Base-by-base conservation (phyloP, 2,888 invertebrate species). In the Orchesella flavescens region DNA sequence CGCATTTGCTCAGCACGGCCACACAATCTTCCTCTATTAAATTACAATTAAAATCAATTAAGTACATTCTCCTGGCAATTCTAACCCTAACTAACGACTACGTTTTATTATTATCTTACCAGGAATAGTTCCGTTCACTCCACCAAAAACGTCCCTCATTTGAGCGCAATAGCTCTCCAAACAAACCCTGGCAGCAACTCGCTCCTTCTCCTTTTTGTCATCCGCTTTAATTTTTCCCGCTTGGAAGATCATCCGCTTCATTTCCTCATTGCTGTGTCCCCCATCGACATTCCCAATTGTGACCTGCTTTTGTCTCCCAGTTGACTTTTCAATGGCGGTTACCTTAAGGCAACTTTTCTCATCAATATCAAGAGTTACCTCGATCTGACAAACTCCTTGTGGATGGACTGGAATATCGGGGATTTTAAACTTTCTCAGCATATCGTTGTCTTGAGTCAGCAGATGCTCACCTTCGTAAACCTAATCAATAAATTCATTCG, bases 291-390 rank as follows among this genome's bases (percentile, higher is more conserved):
- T 93, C n/a, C 91, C 92, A 85, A 93, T 93, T 57, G 91, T 92
- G 87, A 96, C 96, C 91, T 96, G 95, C 91, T 96, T 96, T 90
- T 95, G 94, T 90, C 95, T 96, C 90, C 96, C 96, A 88, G 96
- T 96, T 19, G 96, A 96, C 91, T 97, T 97, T 91, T 97, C 97
- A 44, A 94, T 91, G 23, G 98, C 98, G 0, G 96, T 95, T 15
- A 98, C 98, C 90, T 98, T 98, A 87, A 99, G 92, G 91, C 98
- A 98, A 89, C 98, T 98, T 91, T 99, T 97, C 83, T 97, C 97
- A 90, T 98, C 97, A 89, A 95, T 95, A 77, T 94, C 95, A 90
- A 95, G 95, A 71, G 95, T 95, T 57, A 95, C 95, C 90, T 95
- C 97, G 91, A 94, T 97, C 91, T 93, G 97, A 86, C 94, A 97